Evolutionary conservation across 2,797 vertebrate genomes (phyloP), one percentile per base, ranked within the genome.

Genomic region (Diplodus puntazzo): DNA sequence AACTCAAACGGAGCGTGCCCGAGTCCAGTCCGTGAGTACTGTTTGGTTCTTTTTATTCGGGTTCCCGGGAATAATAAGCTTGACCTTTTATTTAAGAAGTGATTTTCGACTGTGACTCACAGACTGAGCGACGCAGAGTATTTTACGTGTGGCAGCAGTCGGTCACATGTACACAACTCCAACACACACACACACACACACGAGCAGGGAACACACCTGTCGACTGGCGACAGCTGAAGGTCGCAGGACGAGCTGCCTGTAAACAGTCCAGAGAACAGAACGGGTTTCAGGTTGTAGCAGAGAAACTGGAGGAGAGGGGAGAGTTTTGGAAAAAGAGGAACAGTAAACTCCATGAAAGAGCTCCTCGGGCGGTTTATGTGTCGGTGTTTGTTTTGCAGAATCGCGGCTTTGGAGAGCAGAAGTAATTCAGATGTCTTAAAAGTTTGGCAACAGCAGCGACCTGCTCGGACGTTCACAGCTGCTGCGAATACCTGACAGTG

Each of bases 1-100:
- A 98, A 95, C 91, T 97, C 97, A 0, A 99, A 99, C 0, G 97
- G 98, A 91, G 97, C 95, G 25, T 99, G 98, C 63, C 97, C 98
- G 0, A 99, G 98, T 87, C 98, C 98, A 4, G 97, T 99, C 27
- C 96, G 98, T 99, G 86, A 99, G 97, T 97, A 20, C 63, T 42
- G 48, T 5, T 50, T 5, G 12, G 1, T 46, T 46, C 13, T 46
- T 48, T 46, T 54, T n/a, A 21, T 7, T 30, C 5, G 3, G 3
- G 30, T 30, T 30, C 4, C 30, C 30, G 4, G 30, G n/a, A 30
- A 30, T 3, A 30, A 2, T 61, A 10, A 39, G 1, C 68, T 60
- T 17, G 43, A 64, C 30, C 42, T 53, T 68, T 14, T 20, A 4
- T 25, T 57, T 18, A 18, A 2, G 78, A 72, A 30, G 46, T 54